Conservation (phyloP, 2,888 invertebrate species). For the Limnephilus lunatus region DNA sequence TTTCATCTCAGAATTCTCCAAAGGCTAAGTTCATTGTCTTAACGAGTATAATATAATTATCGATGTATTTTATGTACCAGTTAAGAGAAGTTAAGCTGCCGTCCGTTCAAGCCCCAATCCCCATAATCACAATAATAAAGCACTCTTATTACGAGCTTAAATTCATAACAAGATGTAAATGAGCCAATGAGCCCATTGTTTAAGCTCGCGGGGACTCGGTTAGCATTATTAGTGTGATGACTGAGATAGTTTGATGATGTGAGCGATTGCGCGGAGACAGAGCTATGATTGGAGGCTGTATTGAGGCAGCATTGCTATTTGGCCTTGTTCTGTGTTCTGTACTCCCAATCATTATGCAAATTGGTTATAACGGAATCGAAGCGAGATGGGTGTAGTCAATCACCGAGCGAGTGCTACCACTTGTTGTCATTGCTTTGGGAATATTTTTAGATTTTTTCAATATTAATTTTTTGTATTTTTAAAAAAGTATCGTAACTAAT, state of each 20-base stretch:
- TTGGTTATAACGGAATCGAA: constrained; percentile 63
- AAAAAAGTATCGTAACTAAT: no score
- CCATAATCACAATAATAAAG: constrained; percentile 2
- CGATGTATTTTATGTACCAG: background rate
- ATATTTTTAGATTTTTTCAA: background rate
- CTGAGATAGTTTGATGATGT: no score
- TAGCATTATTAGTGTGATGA: background rate
- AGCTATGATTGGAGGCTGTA: constrained; percentile 27
- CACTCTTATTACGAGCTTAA: background rate
- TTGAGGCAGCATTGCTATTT: constrained; percentile 25
- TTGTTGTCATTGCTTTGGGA: background rate
- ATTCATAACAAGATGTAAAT: background rate
- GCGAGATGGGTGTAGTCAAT: constrained; percentile 54
- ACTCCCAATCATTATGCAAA: constrained; percentile 64
- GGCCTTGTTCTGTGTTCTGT: constrained; percentile 61
- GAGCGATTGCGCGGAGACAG: background rate
- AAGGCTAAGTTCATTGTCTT: background rate
- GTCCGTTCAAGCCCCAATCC: background rate
- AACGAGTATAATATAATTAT: background rate
- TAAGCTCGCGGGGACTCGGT: constrained; percentile 24
- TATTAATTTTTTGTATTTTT: background rate
- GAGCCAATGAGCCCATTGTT: constrained; percentile 3
- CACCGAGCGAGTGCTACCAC: constrained; percentile 13
- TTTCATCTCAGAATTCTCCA: background rate
- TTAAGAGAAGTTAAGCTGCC: background rate